A percentile compares a stretch with the other conserved stretches of the same genome.
These are phyloP conservation scores for Micromussa lordhowensis DNA, from an alignment of 92 coral and sea anemone genomes.

Conservation along the genomic window DNA sequence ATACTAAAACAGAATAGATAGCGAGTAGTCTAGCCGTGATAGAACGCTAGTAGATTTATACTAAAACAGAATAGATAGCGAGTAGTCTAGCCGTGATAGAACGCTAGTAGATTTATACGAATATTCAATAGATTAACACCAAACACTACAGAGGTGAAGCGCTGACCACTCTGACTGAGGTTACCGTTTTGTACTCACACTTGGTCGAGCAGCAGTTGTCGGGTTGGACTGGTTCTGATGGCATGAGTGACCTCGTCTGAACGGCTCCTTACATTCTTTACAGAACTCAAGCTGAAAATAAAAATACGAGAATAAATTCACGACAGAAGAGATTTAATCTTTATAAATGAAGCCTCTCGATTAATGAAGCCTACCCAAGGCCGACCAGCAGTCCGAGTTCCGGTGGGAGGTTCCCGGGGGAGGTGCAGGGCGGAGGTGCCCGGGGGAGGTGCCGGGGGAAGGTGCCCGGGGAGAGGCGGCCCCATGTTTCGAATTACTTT, in stretches of 20 bases:
- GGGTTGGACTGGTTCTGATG: conserved; percentile 35
- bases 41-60: too few relatives aligned
- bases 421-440: too few relatives aligned
- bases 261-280: conserved; percentile 84
- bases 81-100: too few relatives aligned
- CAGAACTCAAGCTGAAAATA: conserved; percentile 79
- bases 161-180: background rate
- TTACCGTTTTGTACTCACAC: conserved; percentile 56
- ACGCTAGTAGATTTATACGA: too few relatives aligned
- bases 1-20: too few relatives aligned
- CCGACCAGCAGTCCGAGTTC: too few relatives aligned
- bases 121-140: background rate
- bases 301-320: background rate
- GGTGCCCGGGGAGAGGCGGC: too few relatives aligned
- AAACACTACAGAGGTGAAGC: background rate
- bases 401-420: too few relatives aligned
- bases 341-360: background rate
- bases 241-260: conserved; percentile 77
- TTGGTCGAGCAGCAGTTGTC: conserved; percentile 57
- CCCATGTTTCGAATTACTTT: background rate
- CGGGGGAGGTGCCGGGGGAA: too few relatives aligned
- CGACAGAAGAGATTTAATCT: background rate
- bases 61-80: too few relatives aligned
- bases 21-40: too few relatives aligned
- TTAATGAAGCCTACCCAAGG: background rate